Percentiles rank a stretch among this genome's conserved stretches.
These are phyloP conservation scores for Polypterus senegalus DNA, from an alignment of 2,113 vertebrate species.

Conservation along the genomic window DNA sequence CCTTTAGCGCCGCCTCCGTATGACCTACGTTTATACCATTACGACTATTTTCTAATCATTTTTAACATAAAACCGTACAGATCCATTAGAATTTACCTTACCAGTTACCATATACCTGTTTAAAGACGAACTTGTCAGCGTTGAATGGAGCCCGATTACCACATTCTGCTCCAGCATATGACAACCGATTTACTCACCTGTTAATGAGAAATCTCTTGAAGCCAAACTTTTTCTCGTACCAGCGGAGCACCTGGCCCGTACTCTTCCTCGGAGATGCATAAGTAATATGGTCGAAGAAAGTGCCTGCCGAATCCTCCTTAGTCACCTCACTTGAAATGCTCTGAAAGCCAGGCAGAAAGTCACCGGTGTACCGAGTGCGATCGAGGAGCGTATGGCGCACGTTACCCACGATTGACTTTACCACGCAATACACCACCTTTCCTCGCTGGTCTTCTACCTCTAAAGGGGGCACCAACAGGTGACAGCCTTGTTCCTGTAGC, in stretches of 20 bases:
- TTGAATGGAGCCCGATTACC: too few species aligned
- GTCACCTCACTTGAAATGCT: too few species aligned
- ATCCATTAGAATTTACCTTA: too few species aligned
- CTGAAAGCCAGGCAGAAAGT: slow-evolving; percentile 72
- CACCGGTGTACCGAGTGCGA: slow-evolving; percentile 46
- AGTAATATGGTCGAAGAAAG: slow-evolving; percentile 80
- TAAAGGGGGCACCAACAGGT: slow-evolving; percentile 57
- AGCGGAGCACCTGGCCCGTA: slow-evolving; percentile 47
- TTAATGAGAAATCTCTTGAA: slow-evolving; percentile 69
- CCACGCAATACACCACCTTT: slow-evolving; percentile 56
- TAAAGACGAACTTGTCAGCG: too few species aligned
- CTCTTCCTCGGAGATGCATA: slow-evolving; percentile 53
- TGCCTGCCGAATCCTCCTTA: slow-evolving; percentile 17
- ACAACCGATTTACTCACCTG: slow-evolving; percentile 29
- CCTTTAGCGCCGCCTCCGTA: too few species aligned
- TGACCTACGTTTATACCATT: too few species aligned
- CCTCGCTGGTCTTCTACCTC: slow-evolving; percentile 48
- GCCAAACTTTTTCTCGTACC: slow-evolving; percentile 73
- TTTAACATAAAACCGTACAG: too few species aligned
- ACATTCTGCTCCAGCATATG: too few species aligned
- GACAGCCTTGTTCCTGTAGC: slow-evolving; percentile 54
- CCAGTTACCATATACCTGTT: too few species aligned
- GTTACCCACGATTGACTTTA: slow-evolving; percentile 64
- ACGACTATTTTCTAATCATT: too few species aligned
- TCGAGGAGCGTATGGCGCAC: slow-evolving; percentile 79